These are phyloP conservation scores for Eurois occulta DNA, from an alignment of 2,888 invertebrate genomes.

Conservation along the genomic window DNA sequence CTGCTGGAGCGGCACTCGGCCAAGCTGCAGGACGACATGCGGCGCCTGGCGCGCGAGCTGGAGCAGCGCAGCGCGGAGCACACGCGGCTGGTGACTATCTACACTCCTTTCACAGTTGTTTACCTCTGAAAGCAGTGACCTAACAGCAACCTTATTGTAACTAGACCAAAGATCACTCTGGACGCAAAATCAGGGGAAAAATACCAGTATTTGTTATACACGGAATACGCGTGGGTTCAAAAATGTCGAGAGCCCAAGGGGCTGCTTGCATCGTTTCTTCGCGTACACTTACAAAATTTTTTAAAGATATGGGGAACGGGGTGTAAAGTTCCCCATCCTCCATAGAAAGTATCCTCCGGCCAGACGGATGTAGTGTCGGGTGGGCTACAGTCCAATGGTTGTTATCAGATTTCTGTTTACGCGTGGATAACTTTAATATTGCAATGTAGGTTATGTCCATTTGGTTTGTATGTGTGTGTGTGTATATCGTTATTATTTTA, in stretches of 20 bases:
- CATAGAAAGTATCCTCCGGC: too few species aligned
- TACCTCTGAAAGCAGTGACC: not conserved
- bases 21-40: conserved; percentile 85
- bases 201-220: too few species aligned
- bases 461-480: too few species aligned
- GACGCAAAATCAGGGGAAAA: too few species aligned
- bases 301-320: too few species aligned
- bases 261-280: too few species aligned
- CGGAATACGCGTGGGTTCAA: too few species aligned
- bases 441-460: too few species aligned
- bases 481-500: not conserved
- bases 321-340: too few species aligned
- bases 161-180: not conserved
- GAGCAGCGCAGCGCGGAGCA: conserved; percentile 72
- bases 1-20: conserved; percentile 85
- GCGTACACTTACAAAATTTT: too few species aligned
- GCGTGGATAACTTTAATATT: not conserved
- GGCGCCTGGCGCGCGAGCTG: conserved; percentile 81
- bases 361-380: too few species aligned
- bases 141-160: not conserved
- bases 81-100: conserved; percentile 72
- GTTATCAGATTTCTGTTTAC: not conserved
- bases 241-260: too few species aligned
- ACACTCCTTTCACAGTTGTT: not conserved
- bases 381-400: not conserved